Percentiles rank a stretch among this genome's conserved stretches.
These are phyloP conservation scores for Drosophila histrio DNA, from an alignment of 2,888 invertebrate genomes.

Conservation along the genomic window DNA sequence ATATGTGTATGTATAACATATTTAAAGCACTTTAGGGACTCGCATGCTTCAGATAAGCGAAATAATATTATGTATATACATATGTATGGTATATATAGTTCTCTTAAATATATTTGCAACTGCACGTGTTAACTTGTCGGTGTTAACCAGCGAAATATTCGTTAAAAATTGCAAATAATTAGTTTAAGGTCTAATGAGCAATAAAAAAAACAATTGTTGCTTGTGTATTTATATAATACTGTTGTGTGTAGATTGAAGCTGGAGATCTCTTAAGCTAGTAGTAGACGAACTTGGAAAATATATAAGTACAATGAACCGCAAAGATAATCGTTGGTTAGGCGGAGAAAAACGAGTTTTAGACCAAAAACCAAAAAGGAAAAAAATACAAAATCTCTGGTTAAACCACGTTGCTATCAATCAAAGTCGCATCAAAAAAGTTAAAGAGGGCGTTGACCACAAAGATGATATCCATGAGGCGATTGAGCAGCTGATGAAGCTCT, in stretches of 20 bases:
- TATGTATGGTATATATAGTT: too few relatives aligned
- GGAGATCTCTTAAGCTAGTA: not conserved
- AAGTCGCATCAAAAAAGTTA: constrained; percentile 48
- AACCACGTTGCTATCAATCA: constrained; percentile 66
- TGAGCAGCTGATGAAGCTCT: constrained; percentile 22
- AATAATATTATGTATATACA: not conserved
- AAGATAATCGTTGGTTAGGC: constrained; percentile 67
- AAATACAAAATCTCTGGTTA: constrained; percentile 29
- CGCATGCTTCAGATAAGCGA: constrained; percentile 1
- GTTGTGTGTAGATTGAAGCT: not conserved
- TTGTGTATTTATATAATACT: not conserved
- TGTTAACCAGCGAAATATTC: constrained; percentile 10
- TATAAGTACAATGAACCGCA: constrained; percentile 73
- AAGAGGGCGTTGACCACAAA: constrained; percentile 42
- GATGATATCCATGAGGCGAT: constrained; percentile 20
- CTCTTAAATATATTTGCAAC: not conserved
- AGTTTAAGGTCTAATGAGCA: constrained; percentile 5
- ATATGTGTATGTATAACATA: not conserved
- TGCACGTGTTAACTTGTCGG: not conserved
- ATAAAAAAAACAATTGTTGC: constrained; percentile 7
- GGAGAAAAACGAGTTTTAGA: constrained; percentile 62
- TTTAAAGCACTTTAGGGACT: not conserved
- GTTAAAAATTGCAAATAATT: constrained; percentile 25
- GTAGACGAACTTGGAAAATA: constrained; percentile 4
- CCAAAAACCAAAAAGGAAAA: not conserved